Conservation (phyloP, 2,888 invertebrate genomes). For the Mycalesis mineus region DNA sequence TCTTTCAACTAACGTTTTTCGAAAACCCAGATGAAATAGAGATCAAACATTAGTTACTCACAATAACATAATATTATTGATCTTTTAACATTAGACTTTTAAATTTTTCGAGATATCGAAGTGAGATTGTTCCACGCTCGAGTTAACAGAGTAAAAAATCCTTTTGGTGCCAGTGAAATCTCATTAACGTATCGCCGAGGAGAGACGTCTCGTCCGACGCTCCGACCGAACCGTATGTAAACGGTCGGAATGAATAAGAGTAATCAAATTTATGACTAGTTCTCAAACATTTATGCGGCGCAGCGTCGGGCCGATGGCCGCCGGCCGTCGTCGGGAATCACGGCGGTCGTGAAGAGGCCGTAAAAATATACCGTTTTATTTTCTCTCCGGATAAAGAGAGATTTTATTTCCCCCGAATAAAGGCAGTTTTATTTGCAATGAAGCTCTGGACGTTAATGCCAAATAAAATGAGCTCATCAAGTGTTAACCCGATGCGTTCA, state of each 20-base stretch:
- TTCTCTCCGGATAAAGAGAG: conserved; percentile 28
- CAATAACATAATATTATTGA: no score
- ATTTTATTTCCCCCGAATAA: conserved; percentile 26
- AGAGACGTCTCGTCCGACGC: no score
- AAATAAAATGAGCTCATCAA: conserved; percentile 24
- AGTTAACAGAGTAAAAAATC: no score
- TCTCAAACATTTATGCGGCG: conserved; percentile 7
- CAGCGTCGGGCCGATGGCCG: conserved; percentile 6
- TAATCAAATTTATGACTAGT: conserved; percentile 10
- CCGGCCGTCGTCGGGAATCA: conserved; percentile 8
- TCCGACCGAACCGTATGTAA: background rate
- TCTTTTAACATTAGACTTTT: no score
- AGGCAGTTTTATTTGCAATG: conserved; percentile 22
- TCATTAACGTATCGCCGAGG: no score
- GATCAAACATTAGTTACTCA: no score
- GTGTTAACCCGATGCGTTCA: conserved; percentile 19
- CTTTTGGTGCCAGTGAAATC: no score
- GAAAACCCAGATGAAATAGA: no score
- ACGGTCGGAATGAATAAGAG: conserved; percentile 6
- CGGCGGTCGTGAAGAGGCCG: conserved; percentile 15
- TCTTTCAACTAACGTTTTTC: no score
- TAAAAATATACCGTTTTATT: conserved; percentile 27
- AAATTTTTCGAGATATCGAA: no score
- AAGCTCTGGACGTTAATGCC: conserved; percentile 17
- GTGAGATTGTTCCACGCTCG: no score